phyloP scores from a whole-genome alignment of 2,888 invertebrate species.

The Leptothorax acervorum region DNA sequence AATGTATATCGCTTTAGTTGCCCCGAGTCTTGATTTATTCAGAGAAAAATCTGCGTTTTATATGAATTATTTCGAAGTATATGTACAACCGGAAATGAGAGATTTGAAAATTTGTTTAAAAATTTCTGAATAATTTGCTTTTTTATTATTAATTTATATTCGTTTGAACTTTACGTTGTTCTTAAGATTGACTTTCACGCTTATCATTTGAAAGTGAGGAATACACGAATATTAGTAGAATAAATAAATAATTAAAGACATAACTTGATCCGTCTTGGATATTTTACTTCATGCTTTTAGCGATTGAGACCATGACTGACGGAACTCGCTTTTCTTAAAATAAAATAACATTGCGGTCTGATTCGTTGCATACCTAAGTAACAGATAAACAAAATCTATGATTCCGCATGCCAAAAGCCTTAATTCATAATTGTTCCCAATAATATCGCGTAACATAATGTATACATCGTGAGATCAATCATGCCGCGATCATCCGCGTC shows the following conservation, averaged over 20 bases:
- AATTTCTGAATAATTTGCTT: neutral
- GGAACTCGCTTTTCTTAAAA: slow-evolving; percentile 6
- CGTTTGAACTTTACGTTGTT: neutral
- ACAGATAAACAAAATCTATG: neutral
- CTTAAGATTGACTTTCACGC: neutral
- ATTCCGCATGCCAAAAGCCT: neutral
- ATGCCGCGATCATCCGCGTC: slow-evolving; percentile 10
- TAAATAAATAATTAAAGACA: neutral
- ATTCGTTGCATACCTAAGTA: too few species aligned
- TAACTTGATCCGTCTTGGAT: neutral
- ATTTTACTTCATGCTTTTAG: neutral
- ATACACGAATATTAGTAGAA: neutral
- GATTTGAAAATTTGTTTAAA: neutral
- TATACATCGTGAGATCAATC: slow-evolving; percentile 37
- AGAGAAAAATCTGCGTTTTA: slow-evolving; percentile 1
- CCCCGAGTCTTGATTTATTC: slow-evolving; percentile 32
- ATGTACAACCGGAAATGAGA: neutral
- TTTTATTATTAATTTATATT: neutral
- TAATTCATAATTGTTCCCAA: slow-evolving; percentile 7
- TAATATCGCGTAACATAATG: neutral
- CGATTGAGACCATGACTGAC: neutral
- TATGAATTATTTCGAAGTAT: neutral
- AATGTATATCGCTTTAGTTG: neutral
- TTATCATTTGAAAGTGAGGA: neutral
- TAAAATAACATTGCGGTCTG: neutral